A percentile compares a stretch with the other conserved stretches of the same genome.
Evolutionary conservation across 64 coral and sea anemone genomes (phyloP).

Genomic region (Platygyra sinensis): DNA sequence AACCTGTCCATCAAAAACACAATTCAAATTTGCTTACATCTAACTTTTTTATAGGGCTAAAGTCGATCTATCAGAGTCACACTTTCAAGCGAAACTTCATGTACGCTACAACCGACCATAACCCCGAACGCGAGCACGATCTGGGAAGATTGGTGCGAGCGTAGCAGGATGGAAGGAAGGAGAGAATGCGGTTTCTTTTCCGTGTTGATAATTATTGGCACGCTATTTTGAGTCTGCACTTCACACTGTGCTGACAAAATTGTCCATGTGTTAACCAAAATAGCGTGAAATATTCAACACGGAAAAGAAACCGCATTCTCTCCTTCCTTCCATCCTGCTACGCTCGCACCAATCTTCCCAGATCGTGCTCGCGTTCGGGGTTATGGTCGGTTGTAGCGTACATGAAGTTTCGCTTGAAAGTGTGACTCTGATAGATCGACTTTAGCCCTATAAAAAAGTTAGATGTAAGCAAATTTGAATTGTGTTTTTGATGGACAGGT

Average conservation of each 20-base stretch:
- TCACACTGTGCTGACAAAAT: background rate
- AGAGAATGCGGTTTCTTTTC: background rate
- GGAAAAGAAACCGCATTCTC: background rate
- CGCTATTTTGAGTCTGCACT: background rate
- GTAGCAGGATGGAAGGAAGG: background rate
- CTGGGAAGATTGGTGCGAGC: background rate
- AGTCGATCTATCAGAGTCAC: no score
- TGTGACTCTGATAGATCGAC: no score
- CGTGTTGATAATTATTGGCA: constrained; percentile 17
- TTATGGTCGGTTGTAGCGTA: no score
- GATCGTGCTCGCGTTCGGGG: no score
- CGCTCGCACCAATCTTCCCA: background rate
- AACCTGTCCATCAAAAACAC: constrained; percentile 5
- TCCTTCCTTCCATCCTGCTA: background rate
- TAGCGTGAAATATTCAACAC: background rate
- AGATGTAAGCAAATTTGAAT: no score
- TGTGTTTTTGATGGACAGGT: constrained; percentile 1
- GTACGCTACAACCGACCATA: no score
- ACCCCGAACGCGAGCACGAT: no score
- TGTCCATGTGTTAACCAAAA: background rate
- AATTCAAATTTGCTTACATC: no score
- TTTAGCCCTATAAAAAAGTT: no score
- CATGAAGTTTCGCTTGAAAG: no score
- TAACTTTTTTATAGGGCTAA: no score
- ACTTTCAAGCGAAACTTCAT: no score